Conservation (phyloP, 92 coral and sea anemone species). For the Paramuricea clavata region DNA sequence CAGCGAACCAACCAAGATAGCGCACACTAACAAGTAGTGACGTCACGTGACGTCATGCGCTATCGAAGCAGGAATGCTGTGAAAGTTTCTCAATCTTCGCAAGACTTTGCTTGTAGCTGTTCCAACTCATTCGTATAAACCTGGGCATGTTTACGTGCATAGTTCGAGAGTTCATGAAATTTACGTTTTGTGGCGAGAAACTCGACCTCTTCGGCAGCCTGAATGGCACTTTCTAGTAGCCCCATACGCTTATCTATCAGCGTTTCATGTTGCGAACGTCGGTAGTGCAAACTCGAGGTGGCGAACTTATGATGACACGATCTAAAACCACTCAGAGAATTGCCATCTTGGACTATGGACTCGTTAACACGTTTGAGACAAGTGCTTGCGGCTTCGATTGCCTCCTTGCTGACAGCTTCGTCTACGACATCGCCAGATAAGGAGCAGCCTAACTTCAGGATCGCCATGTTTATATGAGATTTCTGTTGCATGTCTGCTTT, state of each 20-base stretch:
- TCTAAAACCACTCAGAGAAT: conserved; percentile 51
- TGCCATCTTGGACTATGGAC: neutral
- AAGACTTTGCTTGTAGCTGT: neutral
- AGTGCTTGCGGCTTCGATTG: conserved; percentile 37
- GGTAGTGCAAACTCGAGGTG: conserved; percentile 38
- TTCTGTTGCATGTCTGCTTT: conserved; percentile 63
- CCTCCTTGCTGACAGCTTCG: conserved; percentile 21
- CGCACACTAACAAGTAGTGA: neutral
- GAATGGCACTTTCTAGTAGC: conserved; percentile 40
- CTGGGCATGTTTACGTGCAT: conserved; percentile 39
- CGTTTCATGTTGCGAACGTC: conserved; percentile 42
- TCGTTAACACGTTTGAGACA: conserved; percentile 32
- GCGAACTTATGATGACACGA: conserved; percentile 53
- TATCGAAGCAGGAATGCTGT: neutral
- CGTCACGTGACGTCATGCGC: neutral
- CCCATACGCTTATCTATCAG: conserved; percentile 3
- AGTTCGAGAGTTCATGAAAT: conserved; percentile 51
- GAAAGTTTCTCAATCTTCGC: neutral
- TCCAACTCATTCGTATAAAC: conserved; percentile 42
- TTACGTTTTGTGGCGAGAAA: conserved; percentile 4
- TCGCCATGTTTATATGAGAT: conserved; percentile 41
- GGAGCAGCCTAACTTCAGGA: conserved; percentile 54
- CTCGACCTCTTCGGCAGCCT: conserved; percentile 26
- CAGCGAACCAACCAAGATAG: no score
- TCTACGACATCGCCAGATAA: conserved; percentile 64